These are phyloP conservation scores for Listrodromus nycthemerus DNA, from an alignment of 2,888 invertebrate genomes.

Conservation along the genomic window DNA sequence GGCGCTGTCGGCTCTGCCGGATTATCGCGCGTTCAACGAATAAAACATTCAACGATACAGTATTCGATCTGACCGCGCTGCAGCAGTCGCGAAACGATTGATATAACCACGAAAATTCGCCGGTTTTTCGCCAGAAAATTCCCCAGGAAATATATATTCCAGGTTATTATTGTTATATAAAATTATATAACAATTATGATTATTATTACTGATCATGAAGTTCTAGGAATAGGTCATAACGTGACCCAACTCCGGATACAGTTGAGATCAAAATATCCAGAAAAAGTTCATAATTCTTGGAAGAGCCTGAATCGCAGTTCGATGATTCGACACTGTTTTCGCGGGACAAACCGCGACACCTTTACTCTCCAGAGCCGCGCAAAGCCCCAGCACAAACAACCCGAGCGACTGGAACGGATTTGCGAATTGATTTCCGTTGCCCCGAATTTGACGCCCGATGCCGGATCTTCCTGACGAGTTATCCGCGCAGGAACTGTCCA, in stretches of 20 bases:
- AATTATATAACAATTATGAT: too few relatives aligned
- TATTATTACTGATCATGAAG: too few relatives aligned
- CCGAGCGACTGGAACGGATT: not conserved
- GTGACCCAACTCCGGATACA: too few relatives aligned
- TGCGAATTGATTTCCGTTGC: slow-evolving; percentile 21
- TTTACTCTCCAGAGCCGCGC: not conserved
- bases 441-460: slow-evolving; percentile 10
- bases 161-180: too few relatives aligned
- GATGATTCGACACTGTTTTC: not conserved
- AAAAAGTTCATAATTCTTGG: not conserved
- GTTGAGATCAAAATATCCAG: too few relatives aligned
- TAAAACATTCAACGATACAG: slow-evolving; percentile 2
- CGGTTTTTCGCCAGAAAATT: slow-evolving; percentile 16
- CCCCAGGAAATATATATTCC: not conserved
- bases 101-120: slow-evolving; percentile 20
- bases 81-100: slow-evolving; percentile 27
- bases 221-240: too few relatives aligned
- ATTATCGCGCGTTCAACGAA: slow-evolving; percentile 38
- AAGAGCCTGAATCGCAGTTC: not conserved
- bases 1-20: slow-evolving; percentile 1
- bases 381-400: not conserved
- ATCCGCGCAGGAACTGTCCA: slow-evolving; percentile 29
- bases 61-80: not conserved
- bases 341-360: not conserved
- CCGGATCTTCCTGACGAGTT: slow-evolving; percentile 6